A percentile compares a stretch with the other conserved stretches of the same genome.
phyloP scores from a whole-genome alignment of 2,797 vertebrate species.

The Emys orbicularis region DNA sequence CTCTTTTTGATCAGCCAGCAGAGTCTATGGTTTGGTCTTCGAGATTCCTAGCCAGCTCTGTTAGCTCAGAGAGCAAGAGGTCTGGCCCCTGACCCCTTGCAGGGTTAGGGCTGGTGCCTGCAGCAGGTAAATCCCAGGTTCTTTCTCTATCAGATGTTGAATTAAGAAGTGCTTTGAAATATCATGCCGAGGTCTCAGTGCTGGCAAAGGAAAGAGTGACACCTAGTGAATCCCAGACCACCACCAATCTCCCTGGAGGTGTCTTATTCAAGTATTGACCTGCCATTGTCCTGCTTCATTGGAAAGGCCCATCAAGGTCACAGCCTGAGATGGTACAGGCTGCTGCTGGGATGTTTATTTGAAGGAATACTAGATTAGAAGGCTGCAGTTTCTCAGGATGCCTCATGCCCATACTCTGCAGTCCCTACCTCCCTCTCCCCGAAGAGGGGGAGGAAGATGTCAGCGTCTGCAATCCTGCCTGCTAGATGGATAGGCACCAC shows the following conservation, averaged over 20 bases:
- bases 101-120: not conserved
- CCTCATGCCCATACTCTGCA: not conserved
- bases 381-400: not conserved
- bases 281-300: not conserved
- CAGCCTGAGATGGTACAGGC: not conserved
- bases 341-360: not conserved
- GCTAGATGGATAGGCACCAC: not conserved
- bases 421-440: not conserved
- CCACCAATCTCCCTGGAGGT: not conserved
- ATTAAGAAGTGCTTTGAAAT: not conserved
- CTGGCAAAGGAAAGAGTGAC: not conserved
- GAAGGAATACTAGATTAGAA: not conserved
- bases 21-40: not conserved
- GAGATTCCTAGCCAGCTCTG: not conserved
- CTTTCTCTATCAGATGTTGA: not conserved
- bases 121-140: not conserved
- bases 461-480: not conserved
- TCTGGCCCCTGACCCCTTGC: not conserved
- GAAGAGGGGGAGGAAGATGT: accelerated
- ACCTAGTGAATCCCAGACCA: not conserved
- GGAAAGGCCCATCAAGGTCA: accelerated
- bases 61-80: not conserved
- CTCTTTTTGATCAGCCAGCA: not conserved
- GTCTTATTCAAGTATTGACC: not conserved
- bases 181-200: too few species aligned